phyloP scores from a whole-genome alignment of 2,888 invertebrate genomes.

The Ashinkailepas kermadecensis region DNA sequence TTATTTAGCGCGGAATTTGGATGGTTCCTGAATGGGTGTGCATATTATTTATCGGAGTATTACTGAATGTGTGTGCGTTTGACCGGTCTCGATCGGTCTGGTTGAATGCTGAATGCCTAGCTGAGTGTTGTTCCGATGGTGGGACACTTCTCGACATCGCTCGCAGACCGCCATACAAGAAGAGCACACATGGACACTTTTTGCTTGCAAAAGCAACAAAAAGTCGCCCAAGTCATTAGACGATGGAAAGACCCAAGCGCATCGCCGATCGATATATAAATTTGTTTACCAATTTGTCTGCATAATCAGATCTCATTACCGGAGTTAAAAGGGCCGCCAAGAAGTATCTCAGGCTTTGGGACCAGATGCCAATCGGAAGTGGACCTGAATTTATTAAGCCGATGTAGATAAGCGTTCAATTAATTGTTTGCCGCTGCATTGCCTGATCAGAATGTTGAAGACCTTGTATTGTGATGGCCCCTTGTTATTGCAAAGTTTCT shows the following conservation, averaged over 20 bases:
- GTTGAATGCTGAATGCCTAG: neutral
- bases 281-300: constrained; percentile 21
- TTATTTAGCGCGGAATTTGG: too few relatives aligned
- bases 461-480: neutral
- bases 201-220: neutral
- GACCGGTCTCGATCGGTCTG: neutral
- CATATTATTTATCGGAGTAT: too few relatives aligned
- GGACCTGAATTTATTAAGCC: neutral
- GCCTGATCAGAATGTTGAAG: neutral
- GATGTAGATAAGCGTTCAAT: constrained; percentile 4
- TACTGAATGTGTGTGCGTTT: too few relatives aligned
- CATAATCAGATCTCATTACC: constrained; percentile 17
- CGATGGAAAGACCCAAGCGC: neutral
- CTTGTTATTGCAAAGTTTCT: too few relatives aligned
- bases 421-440: neutral
- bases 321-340: neutral
- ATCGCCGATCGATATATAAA: constrained; percentile 11
- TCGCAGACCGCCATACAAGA: neutral
- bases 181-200: neutral
- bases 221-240: neutral
- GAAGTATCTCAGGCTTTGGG: neutral
- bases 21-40: too few relatives aligned
- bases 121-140: neutral
- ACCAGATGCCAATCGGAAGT: neutral
- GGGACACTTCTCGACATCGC: neutral